These are phyloP conservation scores for Danio albolineatus DNA, from an alignment of 2,797 vertebrate genomes.

Conservation along the genomic window DNA sequence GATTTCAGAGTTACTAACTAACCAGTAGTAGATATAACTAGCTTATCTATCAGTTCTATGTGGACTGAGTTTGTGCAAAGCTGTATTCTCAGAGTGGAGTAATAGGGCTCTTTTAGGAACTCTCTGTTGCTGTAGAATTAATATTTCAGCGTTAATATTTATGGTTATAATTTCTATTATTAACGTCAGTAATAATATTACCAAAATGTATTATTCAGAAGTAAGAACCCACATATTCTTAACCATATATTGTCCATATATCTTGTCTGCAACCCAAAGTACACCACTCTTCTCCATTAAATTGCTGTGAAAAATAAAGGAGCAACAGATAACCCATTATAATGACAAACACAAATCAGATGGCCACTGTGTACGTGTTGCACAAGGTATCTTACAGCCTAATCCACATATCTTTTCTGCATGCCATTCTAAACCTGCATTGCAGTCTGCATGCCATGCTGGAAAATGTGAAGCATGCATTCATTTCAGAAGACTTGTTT, in stretches of 20 bases:
- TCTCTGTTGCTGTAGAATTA: background rate
- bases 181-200: too few species aligned
- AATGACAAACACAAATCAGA: background rate
- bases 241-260: background rate
- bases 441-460: background rate
- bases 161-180: background rate
- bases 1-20: too few species aligned
- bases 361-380: slow-evolving; percentile 67
- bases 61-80: background rate
- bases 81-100: background rate
- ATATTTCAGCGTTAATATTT: background rate
- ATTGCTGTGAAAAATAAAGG: slow-evolving; percentile 70
- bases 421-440: slow-evolving; percentile 32
- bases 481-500: background rate
- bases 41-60: background rate
- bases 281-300: slow-evolving; percentile 40
- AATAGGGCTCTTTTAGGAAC: background rate
- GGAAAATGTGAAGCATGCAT: background rate
- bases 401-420: slow-evolving; percentile 33
- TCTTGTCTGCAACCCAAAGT: too few species aligned
- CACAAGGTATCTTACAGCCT: slow-evolving; percentile 37
- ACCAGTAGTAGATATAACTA: too few species aligned
- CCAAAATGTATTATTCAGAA: background rate
- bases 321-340: background rate
- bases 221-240: background rate